Conservation (phyloP, 1,140 invertebrate species). For the Sogatella furcifera region DNA sequence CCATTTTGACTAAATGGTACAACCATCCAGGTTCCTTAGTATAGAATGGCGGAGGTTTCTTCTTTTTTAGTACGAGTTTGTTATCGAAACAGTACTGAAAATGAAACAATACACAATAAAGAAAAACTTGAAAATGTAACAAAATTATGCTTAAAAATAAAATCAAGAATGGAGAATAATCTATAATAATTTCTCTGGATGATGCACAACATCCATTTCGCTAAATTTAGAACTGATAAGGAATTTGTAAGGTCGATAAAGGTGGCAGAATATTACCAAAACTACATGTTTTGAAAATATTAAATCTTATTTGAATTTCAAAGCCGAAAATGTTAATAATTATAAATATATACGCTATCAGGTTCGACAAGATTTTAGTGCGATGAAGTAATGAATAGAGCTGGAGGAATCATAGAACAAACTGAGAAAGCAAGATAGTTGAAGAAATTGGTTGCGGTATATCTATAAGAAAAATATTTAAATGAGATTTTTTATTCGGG, state of each 20-base stretch:
- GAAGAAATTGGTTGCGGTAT: too few relatives aligned
- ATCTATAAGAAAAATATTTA: too few relatives aligned
- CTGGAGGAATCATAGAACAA: neutral
- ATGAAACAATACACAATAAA: neutral
- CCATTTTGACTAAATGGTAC: constrained; percentile 50
- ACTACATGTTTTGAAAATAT: too few relatives aligned
- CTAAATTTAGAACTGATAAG: too few relatives aligned
- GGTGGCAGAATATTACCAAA: too few relatives aligned
- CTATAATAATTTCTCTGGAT: too few relatives aligned
- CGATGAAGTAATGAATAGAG: neutral
- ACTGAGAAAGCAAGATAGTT: neutral
- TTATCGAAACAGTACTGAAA: constrained; percentile 60
- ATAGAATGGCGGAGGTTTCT: constrained; percentile 57
- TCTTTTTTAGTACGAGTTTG: constrained; percentile 53
- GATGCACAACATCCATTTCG: too few relatives aligned
- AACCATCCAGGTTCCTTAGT: constrained; percentile 48
- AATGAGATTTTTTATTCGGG: too few relatives aligned
- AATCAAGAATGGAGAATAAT: too few relatives aligned
- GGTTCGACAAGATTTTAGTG: neutral
- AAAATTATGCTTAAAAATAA: too few relatives aligned
- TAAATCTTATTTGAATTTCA: too few relatives aligned
- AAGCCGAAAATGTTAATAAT: constrained; percentile 36
- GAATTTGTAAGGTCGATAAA: too few relatives aligned
- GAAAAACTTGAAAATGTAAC: constrained; percentile 2
- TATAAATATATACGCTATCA: constrained; percentile 30